A percentile compares a stretch with the other conserved stretches of the same genome.
These are phyloP conservation scores for Conchocele bisecta DNA, from an alignment of 2,888 invertebrate genomes.

Conservation along the genomic window DNA sequence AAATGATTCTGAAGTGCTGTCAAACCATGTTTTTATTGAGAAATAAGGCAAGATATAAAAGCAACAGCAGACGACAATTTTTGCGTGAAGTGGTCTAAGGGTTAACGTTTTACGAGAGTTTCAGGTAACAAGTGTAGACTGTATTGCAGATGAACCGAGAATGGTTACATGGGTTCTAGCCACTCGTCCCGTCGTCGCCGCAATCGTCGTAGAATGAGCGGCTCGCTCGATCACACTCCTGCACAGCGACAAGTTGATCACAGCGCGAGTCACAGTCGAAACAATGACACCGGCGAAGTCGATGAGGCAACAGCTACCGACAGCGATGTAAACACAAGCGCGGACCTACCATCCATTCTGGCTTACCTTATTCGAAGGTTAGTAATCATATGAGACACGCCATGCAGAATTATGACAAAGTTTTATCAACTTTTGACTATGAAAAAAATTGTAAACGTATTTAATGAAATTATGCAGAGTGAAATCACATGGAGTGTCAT, in stretches of 20 bases:
- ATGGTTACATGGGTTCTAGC: conserved; percentile 61
- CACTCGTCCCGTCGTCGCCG: conserved; percentile 54
- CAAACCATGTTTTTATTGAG: too few relatives aligned
- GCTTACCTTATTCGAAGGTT: conserved; percentile 76
- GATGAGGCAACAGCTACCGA: conserved; percentile 16
- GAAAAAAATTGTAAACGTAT: too few relatives aligned
- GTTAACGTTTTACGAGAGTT: too few relatives aligned
- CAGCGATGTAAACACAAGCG: conserved; percentile 61
- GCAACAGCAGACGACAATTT: too few relatives aligned
- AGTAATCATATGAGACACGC: background rate
- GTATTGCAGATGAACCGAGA: too few relatives aligned
- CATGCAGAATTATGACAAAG: background rate
- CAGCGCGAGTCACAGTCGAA: background rate
- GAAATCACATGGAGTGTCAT: too few relatives aligned
- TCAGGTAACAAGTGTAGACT: too few relatives aligned
- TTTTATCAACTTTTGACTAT: too few relatives aligned
- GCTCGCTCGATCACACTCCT: conserved; percentile 35
- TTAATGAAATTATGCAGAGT: too few relatives aligned
- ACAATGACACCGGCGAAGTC: background rate
- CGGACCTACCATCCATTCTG: conserved; percentile 72
- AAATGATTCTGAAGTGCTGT: too few relatives aligned
- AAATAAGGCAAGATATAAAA: too few relatives aligned
- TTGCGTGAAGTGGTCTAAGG: too few relatives aligned
- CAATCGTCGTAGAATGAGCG: conserved; percentile 55
- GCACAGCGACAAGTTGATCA: conserved; percentile 28